Evolutionary conservation across 2,888 invertebrate genomes (phyloP).

Genomic region (Piscicola geometra): DNA sequence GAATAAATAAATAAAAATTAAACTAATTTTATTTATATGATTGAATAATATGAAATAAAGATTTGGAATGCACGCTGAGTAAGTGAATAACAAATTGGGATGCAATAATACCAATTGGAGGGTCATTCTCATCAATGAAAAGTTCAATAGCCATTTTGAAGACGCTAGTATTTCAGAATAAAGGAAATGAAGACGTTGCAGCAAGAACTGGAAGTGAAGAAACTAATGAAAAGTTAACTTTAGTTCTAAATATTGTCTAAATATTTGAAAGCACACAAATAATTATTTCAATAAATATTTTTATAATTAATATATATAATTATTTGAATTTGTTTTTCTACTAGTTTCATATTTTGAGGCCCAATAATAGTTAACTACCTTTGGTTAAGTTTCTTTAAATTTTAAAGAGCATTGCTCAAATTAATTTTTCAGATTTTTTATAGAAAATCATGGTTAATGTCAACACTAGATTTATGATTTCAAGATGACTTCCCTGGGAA

Average conservation of each 20-base stretch:
- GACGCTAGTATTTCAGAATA: not conserved
- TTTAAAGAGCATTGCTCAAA: no score
- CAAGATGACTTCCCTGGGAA: constrained; percentile 11
- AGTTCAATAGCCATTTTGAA: not conserved
- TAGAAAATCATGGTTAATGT: not conserved
- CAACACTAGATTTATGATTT: constrained; percentile 18
- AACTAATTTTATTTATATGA: not conserved
- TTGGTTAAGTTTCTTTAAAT: no score
- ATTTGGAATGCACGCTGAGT: no score
- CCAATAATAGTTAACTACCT: no score
- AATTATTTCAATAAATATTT: no score
- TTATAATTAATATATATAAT: no score
- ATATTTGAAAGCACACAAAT: no score
- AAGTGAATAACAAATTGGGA: no score
- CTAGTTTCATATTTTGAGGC: no score
- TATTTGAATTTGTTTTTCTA: no score
- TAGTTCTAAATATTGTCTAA: no score
- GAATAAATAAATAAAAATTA: not conserved
- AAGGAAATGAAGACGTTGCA: not conserved
- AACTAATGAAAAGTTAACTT: not conserved
- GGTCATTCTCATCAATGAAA: constrained; percentile 6
- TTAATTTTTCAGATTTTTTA: not conserved
- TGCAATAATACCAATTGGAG: not conserved
- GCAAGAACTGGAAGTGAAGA: not conserved
- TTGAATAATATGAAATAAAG: not conserved